A percentile compares a stretch with the other conserved stretches of the same genome.
phyloP scores from a whole-genome alignment of 2,113 vertebrate species.

The Heliornis fulica region DNA sequence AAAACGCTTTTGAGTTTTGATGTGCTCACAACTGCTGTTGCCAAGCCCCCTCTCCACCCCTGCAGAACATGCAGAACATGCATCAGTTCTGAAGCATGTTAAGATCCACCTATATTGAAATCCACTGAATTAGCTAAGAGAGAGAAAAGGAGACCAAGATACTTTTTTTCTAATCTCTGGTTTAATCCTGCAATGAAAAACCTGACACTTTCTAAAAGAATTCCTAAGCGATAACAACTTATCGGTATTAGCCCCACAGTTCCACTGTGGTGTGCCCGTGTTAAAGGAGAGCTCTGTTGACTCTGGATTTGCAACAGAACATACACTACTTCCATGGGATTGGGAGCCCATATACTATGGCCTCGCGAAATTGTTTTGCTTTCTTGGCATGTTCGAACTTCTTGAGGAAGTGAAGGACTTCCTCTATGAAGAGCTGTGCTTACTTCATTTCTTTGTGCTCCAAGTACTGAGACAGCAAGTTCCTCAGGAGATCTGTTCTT shows the following conservation, averaged over 20 bases:
- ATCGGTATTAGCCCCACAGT: not conserved
- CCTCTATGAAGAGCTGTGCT: conserved; percentile 40
- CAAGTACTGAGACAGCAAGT: conserved; percentile 49
- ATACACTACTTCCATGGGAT: conserved; percentile 9
- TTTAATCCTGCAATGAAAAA: conserved; percentile 26
- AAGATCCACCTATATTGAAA: not conserved
- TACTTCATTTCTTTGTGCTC: conserved; percentile 60
- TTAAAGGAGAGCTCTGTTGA: conserved; percentile 28
- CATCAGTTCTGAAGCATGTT: not conserved
- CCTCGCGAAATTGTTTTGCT: conserved; percentile 61
- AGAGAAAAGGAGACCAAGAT: not conserved
- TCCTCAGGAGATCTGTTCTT: conserved; percentile 59
- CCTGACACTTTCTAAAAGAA: conserved; percentile 24
- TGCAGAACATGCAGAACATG: no score
- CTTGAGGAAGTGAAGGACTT: conserved; percentile 66
- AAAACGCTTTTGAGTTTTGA: not conserved
- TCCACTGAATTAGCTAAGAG: not conserved
- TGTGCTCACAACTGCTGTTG: not conserved
- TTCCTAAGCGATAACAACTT: conserved; percentile 17
- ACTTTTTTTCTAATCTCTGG: not conserved
- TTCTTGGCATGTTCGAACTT: conserved; percentile 48
- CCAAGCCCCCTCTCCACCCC: no score
- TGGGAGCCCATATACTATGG: conserved; percentile 32
- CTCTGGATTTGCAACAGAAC: conserved; percentile 13
- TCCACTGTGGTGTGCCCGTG: not conserved